Percentiles rank a stretch among this genome's conserved stretches.
phyloP scores from a whole-genome alignment of 2,888 invertebrate species.

The Drosophila merina region DNA sequence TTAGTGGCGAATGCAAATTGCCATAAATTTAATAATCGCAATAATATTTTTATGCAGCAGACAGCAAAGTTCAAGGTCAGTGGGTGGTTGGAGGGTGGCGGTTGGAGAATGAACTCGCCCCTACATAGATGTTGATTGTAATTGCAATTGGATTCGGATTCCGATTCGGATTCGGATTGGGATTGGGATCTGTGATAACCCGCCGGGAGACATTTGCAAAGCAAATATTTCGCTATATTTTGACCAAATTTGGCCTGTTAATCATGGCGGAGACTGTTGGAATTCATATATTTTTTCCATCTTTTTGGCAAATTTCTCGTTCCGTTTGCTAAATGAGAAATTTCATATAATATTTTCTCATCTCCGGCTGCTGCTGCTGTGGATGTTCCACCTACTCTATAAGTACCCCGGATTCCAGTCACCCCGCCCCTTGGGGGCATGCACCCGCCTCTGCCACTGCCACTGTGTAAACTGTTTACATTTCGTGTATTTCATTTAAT shows the following conservation, averaged over 20 bases:
- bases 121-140: constrained; percentile 12
- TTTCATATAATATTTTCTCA: constrained; percentile 24
- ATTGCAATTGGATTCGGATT: constrained; percentile 35
- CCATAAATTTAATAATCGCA: constrained; percentile 71
- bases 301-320: too few relatives aligned
- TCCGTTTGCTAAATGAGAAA: constrained; percentile 24
- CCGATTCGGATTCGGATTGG: too few relatives aligned
- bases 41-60: constrained; percentile 39
- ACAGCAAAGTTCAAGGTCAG: constrained; percentile 67
- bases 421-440: neutral
- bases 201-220: constrained; percentile 15
- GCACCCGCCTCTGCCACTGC: too few relatives aligned
- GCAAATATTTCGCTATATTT: constrained; percentile 9
- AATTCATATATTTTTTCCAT: neutral
- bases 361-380: constrained; percentile 28
- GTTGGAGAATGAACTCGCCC: constrained; percentile 17
- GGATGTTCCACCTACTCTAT: constrained; percentile 3
- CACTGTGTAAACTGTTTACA: constrained; percentile 53
- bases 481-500: constrained; percentile 69
- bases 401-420: too few relatives aligned
- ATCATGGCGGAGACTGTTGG: constrained; percentile 21
- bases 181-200: constrained; percentile 33
- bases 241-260: constrained; percentile 23
- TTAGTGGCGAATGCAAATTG: constrained; percentile 45
- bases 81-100: constrained; percentile 21